A percentile compares a stretch with the other conserved stretches of the same genome.
phyloP scores from a whole-genome alignment of 2,888 invertebrate genomes.

The Lottia gigantea region DNA sequence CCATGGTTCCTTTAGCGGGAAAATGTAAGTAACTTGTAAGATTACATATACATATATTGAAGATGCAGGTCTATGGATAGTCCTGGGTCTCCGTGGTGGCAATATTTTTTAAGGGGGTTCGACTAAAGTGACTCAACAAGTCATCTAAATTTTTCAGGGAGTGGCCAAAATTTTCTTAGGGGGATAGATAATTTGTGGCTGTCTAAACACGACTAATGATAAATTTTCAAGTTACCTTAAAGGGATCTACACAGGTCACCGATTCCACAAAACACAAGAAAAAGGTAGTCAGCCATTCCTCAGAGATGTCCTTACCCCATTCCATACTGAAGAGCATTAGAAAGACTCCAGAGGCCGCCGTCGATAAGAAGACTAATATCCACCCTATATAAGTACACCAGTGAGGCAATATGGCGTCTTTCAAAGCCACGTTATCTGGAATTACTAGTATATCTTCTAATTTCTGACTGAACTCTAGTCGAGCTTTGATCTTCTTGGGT shows the following conservation, averaged over 20 bases:
- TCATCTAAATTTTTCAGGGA: too few relatives aligned
- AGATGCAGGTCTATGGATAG: too few relatives aligned
- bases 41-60: too few relatives aligned
- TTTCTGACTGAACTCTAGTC: conserved; percentile 1
- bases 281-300: background rate
- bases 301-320: background rate
- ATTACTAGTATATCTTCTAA: background rate
- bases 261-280: background rate
- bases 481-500: background rate
- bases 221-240: too few relatives aligned
- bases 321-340: conserved; percentile 12
- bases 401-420: conserved; percentile 31
- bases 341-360: conserved; percentile 35
- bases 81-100: too few relatives aligned
- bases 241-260: background rate
- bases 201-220: too few relatives aligned
- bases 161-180: too few relatives aligned
- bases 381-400: conserved; percentile 37
- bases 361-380: conserved; percentile 33
- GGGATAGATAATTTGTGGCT: too few relatives aligned
- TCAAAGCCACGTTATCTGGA: conserved; percentile 14
- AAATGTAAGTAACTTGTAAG: too few relatives aligned
- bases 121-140: too few relatives aligned
- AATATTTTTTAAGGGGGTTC: too few relatives aligned
- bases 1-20: too few relatives aligned